phyloP scores from a whole-genome alignment of 2,113 vertebrate species.

The Melanocharis versteri region DNA sequence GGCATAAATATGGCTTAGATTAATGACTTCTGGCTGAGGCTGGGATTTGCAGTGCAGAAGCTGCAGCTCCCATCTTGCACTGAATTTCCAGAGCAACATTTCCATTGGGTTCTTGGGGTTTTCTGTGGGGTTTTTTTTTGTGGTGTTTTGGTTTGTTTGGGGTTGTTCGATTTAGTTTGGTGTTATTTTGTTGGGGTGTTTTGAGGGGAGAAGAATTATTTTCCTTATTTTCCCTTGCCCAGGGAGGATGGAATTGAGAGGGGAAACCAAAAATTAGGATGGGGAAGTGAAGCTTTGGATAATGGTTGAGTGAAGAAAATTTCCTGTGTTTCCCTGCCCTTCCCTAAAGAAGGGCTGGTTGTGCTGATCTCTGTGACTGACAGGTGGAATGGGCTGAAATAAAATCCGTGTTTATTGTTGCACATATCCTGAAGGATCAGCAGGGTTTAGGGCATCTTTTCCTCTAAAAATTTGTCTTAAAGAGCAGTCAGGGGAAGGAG shows the following conservation, averaged over 20 bases:
- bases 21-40: background rate
- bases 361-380: background rate
- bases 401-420: background rate
- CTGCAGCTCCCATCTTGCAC: background rate
- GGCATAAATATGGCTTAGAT: background rate
- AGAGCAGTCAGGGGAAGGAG: background rate
- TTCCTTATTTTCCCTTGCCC: background rate
- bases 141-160: background rate
- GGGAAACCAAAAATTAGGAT: background rate
- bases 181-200: background rate
- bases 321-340: background rate
- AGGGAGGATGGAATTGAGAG: background rate
- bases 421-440: background rate
- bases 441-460: background rate
- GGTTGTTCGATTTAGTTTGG: background rate
- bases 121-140: background rate
- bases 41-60: background rate
- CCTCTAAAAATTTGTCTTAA: background rate
- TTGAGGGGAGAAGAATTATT: background rate
- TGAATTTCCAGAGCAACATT: background rate
- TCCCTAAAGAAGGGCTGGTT: background rate
- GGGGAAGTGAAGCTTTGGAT: background rate
- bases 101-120: background rate
- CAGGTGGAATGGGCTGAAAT: background rate
- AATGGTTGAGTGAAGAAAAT: no score